Conservation (phyloP, 1,140 invertebrate species). For the Ips nitidus region DNA sequence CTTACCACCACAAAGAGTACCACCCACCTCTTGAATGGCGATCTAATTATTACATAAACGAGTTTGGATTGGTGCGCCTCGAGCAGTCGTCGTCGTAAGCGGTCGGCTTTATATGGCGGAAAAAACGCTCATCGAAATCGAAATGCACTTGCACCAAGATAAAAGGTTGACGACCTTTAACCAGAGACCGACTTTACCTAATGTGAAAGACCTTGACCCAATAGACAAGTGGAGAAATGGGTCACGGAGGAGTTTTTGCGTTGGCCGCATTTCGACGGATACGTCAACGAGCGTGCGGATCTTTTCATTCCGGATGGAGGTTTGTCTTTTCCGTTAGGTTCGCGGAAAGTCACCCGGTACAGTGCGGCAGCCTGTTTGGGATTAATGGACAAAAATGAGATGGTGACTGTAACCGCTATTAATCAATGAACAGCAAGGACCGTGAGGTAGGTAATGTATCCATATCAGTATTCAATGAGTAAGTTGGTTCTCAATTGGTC, state of each 20-base stretch:
- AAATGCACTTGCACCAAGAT: conserved; percentile 27
- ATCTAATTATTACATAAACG: conserved; percentile 3
- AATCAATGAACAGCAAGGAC: no score
- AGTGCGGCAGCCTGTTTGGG: neutral
- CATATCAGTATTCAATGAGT: no score
- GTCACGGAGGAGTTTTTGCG: conserved; percentile 28
- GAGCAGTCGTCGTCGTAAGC: conserved; percentile 3
- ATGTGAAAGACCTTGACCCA: conserved; percentile 33
- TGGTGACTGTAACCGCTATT: neutral
- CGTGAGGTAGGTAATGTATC: no score
- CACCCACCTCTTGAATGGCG: no score
- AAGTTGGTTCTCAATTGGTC: no score
- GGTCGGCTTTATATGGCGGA: conserved; percentile 11
- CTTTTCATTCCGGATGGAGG: neutral
- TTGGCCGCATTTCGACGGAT: neutral
- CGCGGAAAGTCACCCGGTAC: conserved; percentile 14
- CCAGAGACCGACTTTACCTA: conserved; percentile 29
- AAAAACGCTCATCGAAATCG: conserved; percentile 18
- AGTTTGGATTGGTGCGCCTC: neutral
- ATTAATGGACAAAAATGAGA: conserved; percentile 6
- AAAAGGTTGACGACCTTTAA: conserved; percentile 26
- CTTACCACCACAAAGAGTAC: no score
- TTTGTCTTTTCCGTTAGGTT: conserved; percentile 1
- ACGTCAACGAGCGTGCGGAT: neutral
- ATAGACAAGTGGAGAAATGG: conserved; percentile 32